These are phyloP conservation scores for Rutilus rutilus DNA, from an alignment of 2,113 vertebrate genomes.

Conservation along the genomic window DNA sequence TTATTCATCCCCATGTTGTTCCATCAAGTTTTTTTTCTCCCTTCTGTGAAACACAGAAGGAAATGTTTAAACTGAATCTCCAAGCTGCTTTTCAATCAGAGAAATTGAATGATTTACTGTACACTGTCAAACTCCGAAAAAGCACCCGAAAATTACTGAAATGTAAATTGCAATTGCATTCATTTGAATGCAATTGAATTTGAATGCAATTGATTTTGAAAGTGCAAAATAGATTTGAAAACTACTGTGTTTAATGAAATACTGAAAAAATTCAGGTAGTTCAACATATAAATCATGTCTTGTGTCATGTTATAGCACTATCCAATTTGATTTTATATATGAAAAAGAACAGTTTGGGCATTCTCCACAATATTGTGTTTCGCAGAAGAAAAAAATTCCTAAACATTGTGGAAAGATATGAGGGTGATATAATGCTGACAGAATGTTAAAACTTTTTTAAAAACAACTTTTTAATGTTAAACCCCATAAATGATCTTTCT, in stretches of 20 bases:
- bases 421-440: neutral
- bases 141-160: neutral
- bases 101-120: too few relatives aligned
- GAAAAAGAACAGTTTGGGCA: neutral
- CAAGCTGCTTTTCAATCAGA: neutral
- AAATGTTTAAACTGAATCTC: neutral
- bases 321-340: neutral
- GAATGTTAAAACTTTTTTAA: neutral
- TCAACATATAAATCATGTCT: neutral
- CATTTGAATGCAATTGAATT: neutral
- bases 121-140: too few relatives aligned
- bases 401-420: neutral
- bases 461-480: too few relatives aligned
- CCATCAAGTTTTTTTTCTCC: neutral
- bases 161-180: neutral
- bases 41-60: neutral
- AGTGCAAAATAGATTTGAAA: neutral
- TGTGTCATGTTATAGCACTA: neutral
- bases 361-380: neutral
- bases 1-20: neutral
- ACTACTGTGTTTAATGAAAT: neutral
- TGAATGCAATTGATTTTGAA: neutral
- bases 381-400: neutral
- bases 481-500: too few relatives aligned
- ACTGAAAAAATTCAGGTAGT: neutral